phyloP scores from a whole-genome alignment of 2,888 invertebrate species.

The Philonicus albiceps region DNA sequence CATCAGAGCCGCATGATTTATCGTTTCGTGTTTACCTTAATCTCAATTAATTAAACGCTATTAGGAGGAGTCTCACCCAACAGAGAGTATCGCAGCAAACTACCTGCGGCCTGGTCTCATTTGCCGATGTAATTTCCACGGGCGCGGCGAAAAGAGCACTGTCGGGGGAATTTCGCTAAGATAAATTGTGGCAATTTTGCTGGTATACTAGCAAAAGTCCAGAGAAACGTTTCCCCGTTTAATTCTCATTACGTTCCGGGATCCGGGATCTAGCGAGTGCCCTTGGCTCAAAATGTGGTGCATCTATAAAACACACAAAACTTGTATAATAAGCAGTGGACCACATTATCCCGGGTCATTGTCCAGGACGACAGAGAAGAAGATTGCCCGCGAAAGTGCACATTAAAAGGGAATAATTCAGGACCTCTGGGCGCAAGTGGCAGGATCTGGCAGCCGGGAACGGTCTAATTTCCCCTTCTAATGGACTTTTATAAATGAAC shows the following conservation, averaged over 20 bases:
- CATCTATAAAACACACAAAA: neutral
- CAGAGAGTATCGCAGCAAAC: neutral
- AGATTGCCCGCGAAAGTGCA: neutral
- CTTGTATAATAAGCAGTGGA: neutral
- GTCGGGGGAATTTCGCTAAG: neutral
- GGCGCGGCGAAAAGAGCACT: neutral
- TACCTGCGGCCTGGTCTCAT: neutral
- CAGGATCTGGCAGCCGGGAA: neutral
- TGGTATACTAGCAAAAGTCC: neutral
- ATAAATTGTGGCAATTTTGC: slow-evolving; percentile 3
- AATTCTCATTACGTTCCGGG: neutral
- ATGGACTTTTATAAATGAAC: slow-evolving; percentile 47
- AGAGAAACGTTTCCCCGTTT: neutral
- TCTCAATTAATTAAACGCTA: slow-evolving; percentile 34
- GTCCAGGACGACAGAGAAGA: neutral
- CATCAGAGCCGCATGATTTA: slow-evolving; percentile 7
- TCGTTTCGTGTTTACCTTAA: slow-evolving; percentile 9
- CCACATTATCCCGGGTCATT: neutral
- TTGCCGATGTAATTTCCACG: neutral
- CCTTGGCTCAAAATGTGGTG: neutral
- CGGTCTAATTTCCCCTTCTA: slow-evolving; percentile 17
- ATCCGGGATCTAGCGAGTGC: neutral
- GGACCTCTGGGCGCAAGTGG: neutral
- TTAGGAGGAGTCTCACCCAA: neutral
- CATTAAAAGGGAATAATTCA: slow-evolving; percentile 10